Evolutionary conservation across 35 echinoderm and acorn worm genomes (phyloP).

Genomic region (Amphiura filiformis): DNA sequence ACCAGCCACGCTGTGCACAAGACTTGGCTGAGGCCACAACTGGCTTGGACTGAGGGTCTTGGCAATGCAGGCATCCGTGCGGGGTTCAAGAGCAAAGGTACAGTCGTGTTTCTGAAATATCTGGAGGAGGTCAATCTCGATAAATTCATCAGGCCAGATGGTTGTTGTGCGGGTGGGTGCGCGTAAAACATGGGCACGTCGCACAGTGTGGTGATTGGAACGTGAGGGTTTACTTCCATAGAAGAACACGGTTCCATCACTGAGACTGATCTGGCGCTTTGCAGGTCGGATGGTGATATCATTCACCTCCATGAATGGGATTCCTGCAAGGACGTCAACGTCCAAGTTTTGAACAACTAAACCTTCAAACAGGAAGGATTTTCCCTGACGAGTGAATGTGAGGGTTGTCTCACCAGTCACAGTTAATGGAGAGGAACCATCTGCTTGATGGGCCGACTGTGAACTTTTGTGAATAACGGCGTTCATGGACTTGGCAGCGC

Average conservation of each 20-base stretch:
- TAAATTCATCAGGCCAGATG: conserved; percentile 45
- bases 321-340: conserved; percentile 49
- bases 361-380: conserved; percentile 41
- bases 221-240: background rate
- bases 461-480: conserved; percentile 10
- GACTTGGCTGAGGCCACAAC: no score
- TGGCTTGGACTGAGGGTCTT: no score
- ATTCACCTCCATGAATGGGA: conserved; percentile 52
- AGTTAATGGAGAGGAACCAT: conserved; percentile 59
- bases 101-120: background rate
- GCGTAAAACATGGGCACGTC: conserved; percentile 49
- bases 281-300: conserved; percentile 49
- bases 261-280: conserved; percentile 36
- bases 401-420: conserved; percentile 43
- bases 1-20: no score
- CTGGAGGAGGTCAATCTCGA: conserved; percentile 31
- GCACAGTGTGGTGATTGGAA: background rate
- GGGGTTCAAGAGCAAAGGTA: conserved; percentile 42
- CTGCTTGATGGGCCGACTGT: conserved; percentile 72
- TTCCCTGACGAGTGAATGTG: no score
- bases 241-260: conserved; percentile 14
- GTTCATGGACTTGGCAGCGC: conserved; percentile 29
- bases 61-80: background rate
- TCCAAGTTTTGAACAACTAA: conserved; percentile 46
- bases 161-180: conserved; percentile 27